Evolutionary conservation across 2,888 invertebrate genomes (phyloP), one percentile per base, ranked within the genome.

Genomic region (Zaprionus lineosus): DNA sequence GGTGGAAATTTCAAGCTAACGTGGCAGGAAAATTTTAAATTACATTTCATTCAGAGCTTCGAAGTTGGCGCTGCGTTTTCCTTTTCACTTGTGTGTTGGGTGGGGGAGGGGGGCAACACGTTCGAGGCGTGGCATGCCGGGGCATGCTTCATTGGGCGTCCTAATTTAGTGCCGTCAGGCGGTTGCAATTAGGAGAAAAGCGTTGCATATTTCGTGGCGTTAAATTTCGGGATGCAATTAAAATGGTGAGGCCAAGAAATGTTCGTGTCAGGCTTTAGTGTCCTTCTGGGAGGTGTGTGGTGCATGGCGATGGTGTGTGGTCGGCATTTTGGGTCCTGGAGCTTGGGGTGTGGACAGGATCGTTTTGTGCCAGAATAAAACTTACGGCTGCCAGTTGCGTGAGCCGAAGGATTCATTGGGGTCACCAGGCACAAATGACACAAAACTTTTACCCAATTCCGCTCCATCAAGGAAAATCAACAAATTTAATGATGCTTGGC

Each of bases 131-230:
- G n/a, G n/a, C n/a, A n/a, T n/a, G 46, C 43, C 46, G 58, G 52
- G 43, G 26, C 55, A 63, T 46, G 84, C 64, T 63, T 66, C 83
- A 83, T 78, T 75, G 72, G 66, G 43, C 53, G 53, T 37, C 36
- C 39, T 46, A 62, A 70, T 75, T 58, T 72, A 58, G 58, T 64
- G 65, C 40, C n/a, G n/a, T n/a, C 62, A 60, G 53, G 58, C 55
- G 36, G 51, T 55, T 69, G 84, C 78, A 78, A 78, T 84, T 84
- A 84, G 81, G 64, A 48, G 55, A 58, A 68, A 47, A 63, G 29
- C 79, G 43, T 55, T 68, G 83, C 79, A 82, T 78, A 74, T 70
- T 65, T 57, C 58, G 44, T 39, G 63, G 63, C 60, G 29, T 51
- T 59, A 56, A 63, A 60, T 72, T 75, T 48, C 43, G 21, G 56